These are phyloP conservation scores for Saturnia pavonia DNA, from an alignment of 2,888 invertebrate species.

Conservation along the genomic window DNA sequence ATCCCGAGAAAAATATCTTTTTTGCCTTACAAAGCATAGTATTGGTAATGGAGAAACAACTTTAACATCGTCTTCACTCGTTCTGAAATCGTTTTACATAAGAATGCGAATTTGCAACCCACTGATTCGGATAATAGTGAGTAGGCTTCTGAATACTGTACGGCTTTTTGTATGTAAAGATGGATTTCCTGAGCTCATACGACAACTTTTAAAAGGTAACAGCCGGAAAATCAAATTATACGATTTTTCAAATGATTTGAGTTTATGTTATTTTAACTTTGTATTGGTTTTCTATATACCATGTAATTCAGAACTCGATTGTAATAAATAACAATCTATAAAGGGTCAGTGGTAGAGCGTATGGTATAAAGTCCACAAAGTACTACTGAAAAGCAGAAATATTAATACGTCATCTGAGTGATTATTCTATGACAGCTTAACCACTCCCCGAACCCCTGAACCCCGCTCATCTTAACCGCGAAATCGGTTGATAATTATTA, in stretches of 20 bases:
- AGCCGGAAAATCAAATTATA: conserved; percentile 56
- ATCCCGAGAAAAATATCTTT: background rate
- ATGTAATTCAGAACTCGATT: too few relatives aligned
- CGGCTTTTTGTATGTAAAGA: conserved; percentile 5
- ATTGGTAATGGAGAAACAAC: background rate
- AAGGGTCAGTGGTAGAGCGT: background rate
- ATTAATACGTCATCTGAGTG: background rate
- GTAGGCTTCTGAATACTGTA: conserved; percentile 36
- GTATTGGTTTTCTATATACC: background rate
- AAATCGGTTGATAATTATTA: too few relatives aligned
- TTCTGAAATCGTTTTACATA: conserved; percentile 65
- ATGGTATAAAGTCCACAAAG: background rate
- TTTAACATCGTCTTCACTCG: conserved; percentile 13
- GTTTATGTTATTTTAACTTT: background rate
- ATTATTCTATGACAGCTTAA: background rate
- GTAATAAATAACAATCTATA: too few relatives aligned
- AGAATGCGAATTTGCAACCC: conserved; percentile 69
- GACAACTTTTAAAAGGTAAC: conserved; percentile 48
- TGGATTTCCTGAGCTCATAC: conserved; percentile 26
- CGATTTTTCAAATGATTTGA: background rate
- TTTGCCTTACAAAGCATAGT: background rate
- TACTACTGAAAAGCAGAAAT: background rate
- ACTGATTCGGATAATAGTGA: conserved; percentile 73
- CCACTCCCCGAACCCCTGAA: too few relatives aligned
- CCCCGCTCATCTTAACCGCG: too few relatives aligned